Base-by-base conservation (phyloP, 37 sponge, comb jelly and placozoan genomes). In the Lycopodina hypogea region DNA sequence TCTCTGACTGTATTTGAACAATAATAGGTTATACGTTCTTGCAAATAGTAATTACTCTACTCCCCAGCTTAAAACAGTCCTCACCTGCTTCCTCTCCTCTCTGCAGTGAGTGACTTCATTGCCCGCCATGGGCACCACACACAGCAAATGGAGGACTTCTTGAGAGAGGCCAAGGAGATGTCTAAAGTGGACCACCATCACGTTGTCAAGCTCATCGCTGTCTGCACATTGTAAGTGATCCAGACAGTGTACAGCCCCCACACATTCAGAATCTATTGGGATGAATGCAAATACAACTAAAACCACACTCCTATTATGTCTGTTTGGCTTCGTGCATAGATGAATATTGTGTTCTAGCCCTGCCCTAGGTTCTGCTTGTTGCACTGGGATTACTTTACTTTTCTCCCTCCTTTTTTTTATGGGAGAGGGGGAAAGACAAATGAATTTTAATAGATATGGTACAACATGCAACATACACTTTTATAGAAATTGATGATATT, bases 91-190 rank as follows among this genome's bases (percentile, higher is more conserved):
- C 48, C 48, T 45, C 48, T 14, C 59, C 26, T 32, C 30, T 21
- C 28, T 40, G 11, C 69, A 76, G 85, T 84, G 71, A 78, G 78
- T 77, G 78, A 84, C 78, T 78, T 78, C 63, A 90, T 85, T 59
- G 92, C 86, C 0, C 72, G 84, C 1, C 81, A 83, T 30, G 88
- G 84, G 2, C 92, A 87, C 53, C 88, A 87, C 61, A 84, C 78
- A 40, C 92, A 92, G 56, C 92, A 92, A 53, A 84, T 92, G 71
- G 84, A 85, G 71, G 94, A 93, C 80, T 93, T 93, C 60, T 68
- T 93, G 53, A 81, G 91, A 71, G 94, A 93, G 52, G 94, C 88
- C 12, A 89, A 87, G 65, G 94, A 89, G 72, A 93, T 93, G 94
- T 58, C 94, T 26, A 83, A 86, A 79, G 81, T 86, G 23, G 73